Conservation (phyloP, 2,888 invertebrate genomes). For the Ochropleura plecta region DNA sequence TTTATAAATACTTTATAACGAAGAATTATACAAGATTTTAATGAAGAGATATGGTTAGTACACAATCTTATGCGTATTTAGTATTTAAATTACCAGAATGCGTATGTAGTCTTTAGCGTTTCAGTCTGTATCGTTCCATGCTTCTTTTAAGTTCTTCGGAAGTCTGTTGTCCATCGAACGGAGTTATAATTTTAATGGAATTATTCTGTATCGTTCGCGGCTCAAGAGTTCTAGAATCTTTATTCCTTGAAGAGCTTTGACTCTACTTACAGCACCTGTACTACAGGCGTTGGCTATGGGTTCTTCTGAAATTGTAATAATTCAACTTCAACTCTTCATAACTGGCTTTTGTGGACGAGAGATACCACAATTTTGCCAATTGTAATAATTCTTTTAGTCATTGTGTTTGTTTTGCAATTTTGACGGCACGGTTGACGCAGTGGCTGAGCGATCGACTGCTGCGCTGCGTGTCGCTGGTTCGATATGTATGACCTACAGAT, state of each 20-base stretch:
- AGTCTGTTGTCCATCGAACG: not conserved
- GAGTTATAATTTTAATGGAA: not conserved
- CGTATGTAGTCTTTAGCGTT: not conserved
- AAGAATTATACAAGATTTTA: conserved; percentile 20
- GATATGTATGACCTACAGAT: too few relatives aligned
- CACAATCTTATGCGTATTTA: not conserved
- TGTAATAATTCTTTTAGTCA: not conserved
- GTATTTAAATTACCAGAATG: not conserved
- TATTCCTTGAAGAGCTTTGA: not conserved
- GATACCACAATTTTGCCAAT: too few relatives aligned
- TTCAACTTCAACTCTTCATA: too few relatives aligned
- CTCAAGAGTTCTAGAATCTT: not conserved
- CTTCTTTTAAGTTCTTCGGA: not conserved
- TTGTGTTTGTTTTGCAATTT: not conserved
- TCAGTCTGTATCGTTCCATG: not conserved
- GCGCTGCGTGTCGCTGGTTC: too few relatives aligned
- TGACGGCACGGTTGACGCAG: too few relatives aligned
- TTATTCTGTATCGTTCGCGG: not conserved
- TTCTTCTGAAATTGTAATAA: not conserved
- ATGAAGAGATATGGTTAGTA: conserved; percentile 39
- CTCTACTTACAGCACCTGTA: not conserved
- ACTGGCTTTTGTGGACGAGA: too few relatives aligned
- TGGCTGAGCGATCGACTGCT: too few relatives aligned
- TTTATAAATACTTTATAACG: conserved; percentile 5
- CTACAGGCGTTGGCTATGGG: too few relatives aligned